phyloP scores from a whole-genome alignment of 2,113 vertebrate species.

The Taurulus bubalis region DNA sequence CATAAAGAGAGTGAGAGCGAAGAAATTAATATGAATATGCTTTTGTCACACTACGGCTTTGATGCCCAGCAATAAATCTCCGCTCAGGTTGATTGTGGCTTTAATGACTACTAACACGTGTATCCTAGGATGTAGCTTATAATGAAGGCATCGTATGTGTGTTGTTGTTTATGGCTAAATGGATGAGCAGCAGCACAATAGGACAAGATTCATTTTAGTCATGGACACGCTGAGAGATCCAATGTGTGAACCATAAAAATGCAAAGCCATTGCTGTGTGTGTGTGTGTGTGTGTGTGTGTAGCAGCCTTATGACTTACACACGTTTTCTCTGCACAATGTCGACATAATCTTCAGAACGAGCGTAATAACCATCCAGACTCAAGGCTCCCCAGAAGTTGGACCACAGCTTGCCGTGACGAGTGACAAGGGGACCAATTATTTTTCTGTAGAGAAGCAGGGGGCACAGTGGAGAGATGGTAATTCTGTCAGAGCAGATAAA shows the following conservation, averaged over 20 bases:
- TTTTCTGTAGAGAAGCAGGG: slow-evolving; percentile 84
- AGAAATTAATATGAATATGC: slow-evolving; percentile 6
- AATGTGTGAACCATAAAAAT: slow-evolving; percentile 19
- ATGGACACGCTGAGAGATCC: slow-evolving; percentile 9
- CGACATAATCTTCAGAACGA: slow-evolving; percentile 96
- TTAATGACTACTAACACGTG: neutral
- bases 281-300: slow-evolving; percentile 8
- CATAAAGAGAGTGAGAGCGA: slow-evolving; percentile 22
- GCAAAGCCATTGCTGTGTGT: slow-evolving; percentile 7
- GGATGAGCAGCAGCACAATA: neutral
- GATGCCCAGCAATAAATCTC: slow-evolving; percentile 8
- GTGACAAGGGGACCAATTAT: slow-evolving; percentile 95
- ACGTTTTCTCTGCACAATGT: slow-evolving; percentile 95
- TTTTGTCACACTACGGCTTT: neutral
- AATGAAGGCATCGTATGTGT: neutral
- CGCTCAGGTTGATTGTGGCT: neutral
- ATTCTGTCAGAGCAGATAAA: slow-evolving; percentile 64
- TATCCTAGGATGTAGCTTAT: neutral
- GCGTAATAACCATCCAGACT: slow-evolving; percentile 97
- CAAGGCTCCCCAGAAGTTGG: slow-evolving; percentile 98
- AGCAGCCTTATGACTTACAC: slow-evolving; percentile 87
- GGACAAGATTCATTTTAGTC: slow-evolving; percentile 2
- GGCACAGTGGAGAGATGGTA: slow-evolving; percentile 43
- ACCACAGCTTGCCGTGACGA: slow-evolving; percentile 96
- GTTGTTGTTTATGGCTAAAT: slow-evolving; percentile 3